These are phyloP conservation scores for Podiceps cristatus DNA, from an alignment of 2,113 vertebrate genomes.

Conservation along the genomic window DNA sequence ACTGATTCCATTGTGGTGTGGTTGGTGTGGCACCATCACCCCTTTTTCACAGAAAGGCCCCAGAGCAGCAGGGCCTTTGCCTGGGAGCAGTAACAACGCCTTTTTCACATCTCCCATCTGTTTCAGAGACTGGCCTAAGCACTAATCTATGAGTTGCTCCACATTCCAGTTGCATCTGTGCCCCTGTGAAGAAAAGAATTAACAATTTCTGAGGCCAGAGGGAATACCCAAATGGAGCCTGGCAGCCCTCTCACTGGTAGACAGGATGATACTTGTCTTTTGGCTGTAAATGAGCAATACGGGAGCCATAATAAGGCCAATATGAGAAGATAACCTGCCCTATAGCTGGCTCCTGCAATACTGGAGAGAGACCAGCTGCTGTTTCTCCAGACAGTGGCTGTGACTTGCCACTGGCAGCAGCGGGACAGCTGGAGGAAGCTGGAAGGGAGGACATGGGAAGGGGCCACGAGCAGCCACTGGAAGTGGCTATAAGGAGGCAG, in stretches of 20 bases:
- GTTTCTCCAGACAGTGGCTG: slow-evolving; percentile 16
- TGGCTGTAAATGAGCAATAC: neutral
- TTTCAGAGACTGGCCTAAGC: neutral
- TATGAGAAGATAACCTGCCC: neutral
- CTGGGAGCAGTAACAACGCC: neutral
- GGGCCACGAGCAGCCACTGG: neutral
- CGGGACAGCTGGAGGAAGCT: neutral
- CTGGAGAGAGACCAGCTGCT: neutral
- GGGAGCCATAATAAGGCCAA: neutral
- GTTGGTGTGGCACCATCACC: neutral
- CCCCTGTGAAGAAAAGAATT: neutral
- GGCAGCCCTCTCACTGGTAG: neutral
- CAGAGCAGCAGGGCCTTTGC: neutral
- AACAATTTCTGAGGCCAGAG: neutral
- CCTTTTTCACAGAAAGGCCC: neutral
- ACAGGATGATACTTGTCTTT: neutral
- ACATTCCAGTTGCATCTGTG: neutral
- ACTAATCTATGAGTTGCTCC: neutral
- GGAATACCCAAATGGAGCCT: neutral
- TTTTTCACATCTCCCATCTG: neutral
- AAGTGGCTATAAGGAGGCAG: neutral
- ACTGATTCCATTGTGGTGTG: neutral
- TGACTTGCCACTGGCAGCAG: neutral
- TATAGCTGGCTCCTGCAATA: neutral
- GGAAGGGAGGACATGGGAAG: neutral